These are phyloP conservation scores for Heterochromis multidens DNA, from an alignment of 2,113 vertebrate genomes.

Conservation along the genomic window DNA sequence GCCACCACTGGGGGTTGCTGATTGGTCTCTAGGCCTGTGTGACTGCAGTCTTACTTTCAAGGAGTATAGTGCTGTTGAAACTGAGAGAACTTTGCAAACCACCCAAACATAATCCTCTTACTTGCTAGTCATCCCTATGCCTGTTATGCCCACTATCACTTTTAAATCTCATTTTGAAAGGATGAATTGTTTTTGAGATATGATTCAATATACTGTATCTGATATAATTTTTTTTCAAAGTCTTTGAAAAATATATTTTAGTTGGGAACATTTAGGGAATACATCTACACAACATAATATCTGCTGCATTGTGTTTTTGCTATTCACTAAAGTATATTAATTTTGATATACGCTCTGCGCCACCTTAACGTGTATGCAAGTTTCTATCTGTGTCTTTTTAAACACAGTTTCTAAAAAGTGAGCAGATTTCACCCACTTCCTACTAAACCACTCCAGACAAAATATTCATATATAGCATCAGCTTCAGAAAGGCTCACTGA, in stretches of 20 bases:
- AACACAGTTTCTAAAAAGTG: not conserved
- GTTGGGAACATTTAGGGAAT: not conserved
- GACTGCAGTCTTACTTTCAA: not conserved
- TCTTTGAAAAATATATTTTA: not conserved
- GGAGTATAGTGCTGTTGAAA: not conserved
- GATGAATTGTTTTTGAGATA: not conserved
- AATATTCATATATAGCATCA: not conserved
- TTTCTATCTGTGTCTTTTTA: not conserved
- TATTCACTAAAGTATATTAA: not conserved
- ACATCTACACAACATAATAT: not conserved
- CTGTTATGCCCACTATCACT: not conserved
- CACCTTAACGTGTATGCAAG: too few relatives aligned
- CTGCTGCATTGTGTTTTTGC: not conserved
- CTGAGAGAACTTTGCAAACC: too few relatives aligned
- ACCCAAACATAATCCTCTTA: not conserved
- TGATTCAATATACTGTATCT: not conserved
- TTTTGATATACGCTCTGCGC: not conserved
- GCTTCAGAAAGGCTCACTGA: not conserved
- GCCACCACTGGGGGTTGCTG: not conserved
- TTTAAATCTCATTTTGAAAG: not conserved
- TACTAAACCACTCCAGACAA: not conserved
- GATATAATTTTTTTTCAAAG: not conserved
- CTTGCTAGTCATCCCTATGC: not conserved
- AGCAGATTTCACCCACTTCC: not conserved
- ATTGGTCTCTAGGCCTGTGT: not conserved